Evolutionary conservation across 1,140 invertebrate genomes (phyloP), one percentile per base, ranked within the genome.

Genomic region (Zophobas atratus): DNA sequence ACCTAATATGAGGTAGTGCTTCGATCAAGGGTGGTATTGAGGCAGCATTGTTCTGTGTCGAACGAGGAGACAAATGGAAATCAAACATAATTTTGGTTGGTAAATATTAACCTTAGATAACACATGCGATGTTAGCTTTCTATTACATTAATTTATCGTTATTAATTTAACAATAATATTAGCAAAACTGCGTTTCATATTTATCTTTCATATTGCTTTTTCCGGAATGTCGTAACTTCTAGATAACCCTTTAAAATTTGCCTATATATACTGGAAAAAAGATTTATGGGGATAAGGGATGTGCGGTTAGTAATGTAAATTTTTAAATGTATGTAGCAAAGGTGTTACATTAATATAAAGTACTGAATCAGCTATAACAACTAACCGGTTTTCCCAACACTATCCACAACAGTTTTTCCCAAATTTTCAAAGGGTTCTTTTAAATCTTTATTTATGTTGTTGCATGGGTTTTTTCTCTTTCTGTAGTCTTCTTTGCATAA

Each of bases 81-180:
- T 67, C 60, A 67, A 67, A 67, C 60, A 67, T 67, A 43, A 67
- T 67, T 67, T 67, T 5, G 39, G 38, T 67, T 8, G 39, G 60
- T 67, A 67, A 67, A 67, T 67, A 67, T 67, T 67, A 67, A 67
- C 60, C 39, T 67, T 67, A 67, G 60, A 51, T 51, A 67, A 67
- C 39, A 67, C 39, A 67, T 67, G 60, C 60, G n/a, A 43, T 46
- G 60, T 43, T 67, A 39, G 60, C 60, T 43, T 67, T 67, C 56
- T 67, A 41, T 67, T 67, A 67, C 60, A 67, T 46, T 43, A 67
- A 67, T n/a, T 60, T 36, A 43, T 20, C 39, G 39, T 67, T 67
- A 67, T 67, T 67, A 67, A 67, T 67, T 67, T 67, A 67, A 67
- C 60, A 67, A 67, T 43, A 67, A 67, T 43, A 43, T 41, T 43